Evolutionary conservation across 2,888 invertebrate genomes (phyloP).

Genomic region (Tenthredo notha): DNA sequence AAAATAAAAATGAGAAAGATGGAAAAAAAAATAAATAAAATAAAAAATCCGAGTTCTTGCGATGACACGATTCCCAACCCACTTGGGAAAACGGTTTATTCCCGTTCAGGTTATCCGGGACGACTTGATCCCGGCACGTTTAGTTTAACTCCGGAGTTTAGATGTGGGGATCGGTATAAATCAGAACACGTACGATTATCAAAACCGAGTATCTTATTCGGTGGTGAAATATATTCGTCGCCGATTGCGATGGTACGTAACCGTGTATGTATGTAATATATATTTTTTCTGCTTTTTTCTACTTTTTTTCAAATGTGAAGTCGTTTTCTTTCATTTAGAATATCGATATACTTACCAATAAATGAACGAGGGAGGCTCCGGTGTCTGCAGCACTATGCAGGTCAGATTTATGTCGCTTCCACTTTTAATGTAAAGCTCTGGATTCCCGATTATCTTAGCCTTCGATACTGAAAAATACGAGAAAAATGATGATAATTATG

Average conservation of each 20-base stretch:
- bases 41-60: conserved; percentile 2
- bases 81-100: conserved; percentile 26
- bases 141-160: neutral
- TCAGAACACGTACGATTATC: conserved; percentile 46
- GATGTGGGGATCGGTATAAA: conserved; percentile 17
- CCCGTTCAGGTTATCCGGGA: conserved; percentile 27
- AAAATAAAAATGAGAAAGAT: neutral
- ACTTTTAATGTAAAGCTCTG: conserved; percentile 92
- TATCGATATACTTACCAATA: conserved; percentile 72
- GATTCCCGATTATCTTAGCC: conserved; percentile 92
- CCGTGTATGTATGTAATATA: neutral
- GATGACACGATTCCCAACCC: conserved; percentile 5
- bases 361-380: conserved; percentile 89
- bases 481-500: neutral
- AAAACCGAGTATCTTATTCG: conserved; percentile 27
- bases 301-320: too few relatives aligned
- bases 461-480: conserved; percentile 86
- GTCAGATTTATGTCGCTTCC: conserved; percentile 96
- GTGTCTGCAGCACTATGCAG: conserved; percentile 91
- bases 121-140: conserved; percentile 16
- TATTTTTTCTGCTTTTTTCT: too few relatives aligned
- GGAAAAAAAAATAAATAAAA: neutral
- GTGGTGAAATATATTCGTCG: neutral
- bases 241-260: conserved; percentile 9
- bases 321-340: neutral